Percentiles rank a stretch among this genome's conserved stretches.
phyloP scores from a whole-genome alignment of 2,113 vertebrate genomes.

The Gallinago paraguaiae region DNA sequence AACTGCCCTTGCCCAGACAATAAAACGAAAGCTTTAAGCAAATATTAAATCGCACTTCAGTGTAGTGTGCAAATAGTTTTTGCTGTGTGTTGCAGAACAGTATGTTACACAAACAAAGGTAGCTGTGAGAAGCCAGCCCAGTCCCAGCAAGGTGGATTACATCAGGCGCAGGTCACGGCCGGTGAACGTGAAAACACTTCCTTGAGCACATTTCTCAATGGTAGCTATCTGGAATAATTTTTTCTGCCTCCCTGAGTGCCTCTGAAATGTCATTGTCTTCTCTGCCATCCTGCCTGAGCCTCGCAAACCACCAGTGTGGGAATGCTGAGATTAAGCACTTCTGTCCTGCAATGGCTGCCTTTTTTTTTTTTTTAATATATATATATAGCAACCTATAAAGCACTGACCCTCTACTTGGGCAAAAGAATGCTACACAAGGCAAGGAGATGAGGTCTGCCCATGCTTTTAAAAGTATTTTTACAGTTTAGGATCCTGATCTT shows the following conservation, averaged over 20 bases:
- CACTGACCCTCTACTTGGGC: neutral
- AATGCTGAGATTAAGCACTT: neutral
- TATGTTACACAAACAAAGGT: conserved; percentile 54
- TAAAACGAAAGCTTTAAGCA: conserved; percentile 65
- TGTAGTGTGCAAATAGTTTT: conserved; percentile 54
- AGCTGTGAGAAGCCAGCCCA: conserved; percentile 43
- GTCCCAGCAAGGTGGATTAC: neutral
- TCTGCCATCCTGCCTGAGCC: neutral
- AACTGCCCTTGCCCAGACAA: conserved; percentile 57
- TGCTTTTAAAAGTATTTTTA: neutral
- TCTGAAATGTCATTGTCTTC: conserved; percentile 2
- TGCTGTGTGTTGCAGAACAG: conserved; percentile 57
- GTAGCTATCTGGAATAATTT: neutral
- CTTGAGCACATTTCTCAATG: neutral
- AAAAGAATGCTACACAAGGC: neutral
- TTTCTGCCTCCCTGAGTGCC: neutral
- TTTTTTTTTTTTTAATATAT: neutral
- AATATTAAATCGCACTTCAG: conserved; percentile 49
- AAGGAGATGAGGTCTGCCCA: neutral
- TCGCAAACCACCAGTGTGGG: neutral
- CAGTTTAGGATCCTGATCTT: neutral
- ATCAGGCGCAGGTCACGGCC: conserved; percentile 32
- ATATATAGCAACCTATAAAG: neutral
- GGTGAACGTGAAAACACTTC: neutral
- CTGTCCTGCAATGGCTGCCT: neutral